Percentiles rank a stretch among this genome's conserved stretches.
phyloP scores from a whole-genome alignment of 2,113 vertebrate genomes.

The Octodon degus region DNA sequence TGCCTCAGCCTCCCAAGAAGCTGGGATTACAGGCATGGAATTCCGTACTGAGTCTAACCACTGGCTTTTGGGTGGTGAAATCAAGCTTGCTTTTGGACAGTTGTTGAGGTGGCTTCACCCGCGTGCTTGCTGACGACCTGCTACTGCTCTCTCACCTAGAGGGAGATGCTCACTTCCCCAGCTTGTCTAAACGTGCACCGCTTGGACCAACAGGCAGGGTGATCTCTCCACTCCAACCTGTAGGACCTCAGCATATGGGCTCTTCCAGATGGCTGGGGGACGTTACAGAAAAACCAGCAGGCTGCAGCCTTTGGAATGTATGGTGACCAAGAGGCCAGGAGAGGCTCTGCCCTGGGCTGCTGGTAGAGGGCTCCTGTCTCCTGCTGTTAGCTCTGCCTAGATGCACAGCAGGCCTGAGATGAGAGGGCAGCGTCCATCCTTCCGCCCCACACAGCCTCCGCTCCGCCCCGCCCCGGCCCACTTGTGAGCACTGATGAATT shows the following conservation, averaged over 20 bases:
- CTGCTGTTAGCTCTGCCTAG: background rate
- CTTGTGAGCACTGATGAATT: rapidly evolving
- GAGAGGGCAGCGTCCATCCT: rapidly evolving
- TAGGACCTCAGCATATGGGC: rapidly evolving
- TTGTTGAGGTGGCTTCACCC: background rate
- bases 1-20: background rate
- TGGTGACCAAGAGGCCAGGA: background rate
- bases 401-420: rapidly evolving
- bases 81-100: background rate
- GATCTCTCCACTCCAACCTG: background rate
- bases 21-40: background rate
- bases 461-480: no score
- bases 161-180: background rate
- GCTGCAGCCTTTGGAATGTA: background rate
- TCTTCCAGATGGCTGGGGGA: background rate
- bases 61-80: background rate
- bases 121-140: background rate
- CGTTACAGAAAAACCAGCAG: background rate
- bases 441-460: rapidly evolving
- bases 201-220: background rate
- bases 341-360: background rate
- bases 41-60: background rate
- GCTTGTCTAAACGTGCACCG: background rate
- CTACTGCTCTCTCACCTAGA: background rate
- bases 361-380: background rate